Base-by-base conservation (phyloP, 2,797 vertebrate genomes). In the Zonotrichia albicollis region DNA sequence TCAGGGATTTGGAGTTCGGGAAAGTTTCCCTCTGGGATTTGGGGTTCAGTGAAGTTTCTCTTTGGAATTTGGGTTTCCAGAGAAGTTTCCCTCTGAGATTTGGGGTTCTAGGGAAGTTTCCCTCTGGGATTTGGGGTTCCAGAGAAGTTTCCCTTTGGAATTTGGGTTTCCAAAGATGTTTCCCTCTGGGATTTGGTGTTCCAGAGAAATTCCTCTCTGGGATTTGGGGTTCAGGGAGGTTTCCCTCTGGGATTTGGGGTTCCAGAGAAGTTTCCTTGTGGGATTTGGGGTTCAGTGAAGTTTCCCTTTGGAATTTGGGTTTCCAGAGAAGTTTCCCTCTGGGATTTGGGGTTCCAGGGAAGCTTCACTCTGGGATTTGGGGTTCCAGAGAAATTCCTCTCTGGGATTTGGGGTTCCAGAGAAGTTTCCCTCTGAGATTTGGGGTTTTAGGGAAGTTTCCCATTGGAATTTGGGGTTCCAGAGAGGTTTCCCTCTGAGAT, bases 271-370 rank as follows among this genome's bases (percentile, higher is more conserved):
- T 38, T 79, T 66, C 11, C 7, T n/a, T 26, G n/a, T 10, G 8
- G 5, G 12, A 32, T 66, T 58, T 67, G 11, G 68, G 16, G 66
- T 48, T n/a, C n/a, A 36, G 36, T n/a, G n/a, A n/a, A n/a, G n/a
- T n/a, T n/a, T n/a, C n/a, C n/a, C n/a, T n/a, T n/a, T n/a, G n/a
- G n/a, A n/a, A n/a, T n/a, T n/a, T n/a, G n/a, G n/a, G n/a, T n/a
- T n/a, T 86, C 0, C 0, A 0, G 64, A 30, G 57, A 30, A 18
- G 40, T 22, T 92, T 55, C 60, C 61, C 57, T 25, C 22, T 0
- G 21, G 72, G 46, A n/a, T 42, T 51, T n/a, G 27, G 16, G 3
- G 29, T 14, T 61, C 29, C 22, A 17, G 14, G 4, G 25, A 38
- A 5, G 14, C 32, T 79, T 57, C 14, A 7, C 17, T 21, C 27